These are phyloP conservation scores for Lytechinus pictus DNA, from an alignment of 35 echinoderm and acorn worm genomes.

Conservation along the genomic window DNA sequence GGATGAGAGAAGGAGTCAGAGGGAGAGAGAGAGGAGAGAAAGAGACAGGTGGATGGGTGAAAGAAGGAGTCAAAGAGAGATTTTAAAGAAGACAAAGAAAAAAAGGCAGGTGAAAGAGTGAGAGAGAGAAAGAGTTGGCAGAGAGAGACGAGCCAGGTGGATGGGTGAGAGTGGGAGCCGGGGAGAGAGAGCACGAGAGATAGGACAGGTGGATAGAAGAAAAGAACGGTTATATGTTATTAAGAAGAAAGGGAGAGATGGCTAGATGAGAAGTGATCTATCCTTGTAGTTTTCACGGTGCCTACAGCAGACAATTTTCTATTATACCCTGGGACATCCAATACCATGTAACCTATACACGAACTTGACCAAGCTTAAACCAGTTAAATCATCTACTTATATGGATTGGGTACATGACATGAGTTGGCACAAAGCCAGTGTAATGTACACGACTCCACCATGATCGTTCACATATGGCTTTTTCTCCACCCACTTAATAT, in stretches of 20 bases:
- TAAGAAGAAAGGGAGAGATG: background rate
- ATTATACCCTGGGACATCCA: background rate
- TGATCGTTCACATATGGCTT: background rate
- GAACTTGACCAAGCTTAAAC: background rate
- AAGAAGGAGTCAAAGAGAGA: too few relatives aligned
- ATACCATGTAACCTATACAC: background rate
- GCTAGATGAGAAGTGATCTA: background rate
- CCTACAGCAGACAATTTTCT: background rate
- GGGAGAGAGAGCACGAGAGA: background rate
- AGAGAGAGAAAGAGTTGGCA: too few relatives aligned
- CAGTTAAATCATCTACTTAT: background rate
- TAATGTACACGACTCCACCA: background rate
- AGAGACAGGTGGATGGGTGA: too few relatives aligned
- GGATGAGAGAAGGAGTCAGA: too few relatives aligned
- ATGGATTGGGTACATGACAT: background rate
- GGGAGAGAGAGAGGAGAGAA: too few relatives aligned
- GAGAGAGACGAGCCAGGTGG: background rate
- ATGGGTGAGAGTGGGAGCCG: background rate
- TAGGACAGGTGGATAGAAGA: background rate
- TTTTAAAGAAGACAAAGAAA: too few relatives aligned
- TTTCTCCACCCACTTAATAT: background rate
- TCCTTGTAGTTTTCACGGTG: background rate
- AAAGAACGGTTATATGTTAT: too few relatives aligned
- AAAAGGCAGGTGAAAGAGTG: too few relatives aligned
- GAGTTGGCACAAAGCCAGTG: background rate